phyloP scores from a whole-genome alignment of 37 sponge, comb jelly and placozoan species.

The Ianthella basta region DNA sequence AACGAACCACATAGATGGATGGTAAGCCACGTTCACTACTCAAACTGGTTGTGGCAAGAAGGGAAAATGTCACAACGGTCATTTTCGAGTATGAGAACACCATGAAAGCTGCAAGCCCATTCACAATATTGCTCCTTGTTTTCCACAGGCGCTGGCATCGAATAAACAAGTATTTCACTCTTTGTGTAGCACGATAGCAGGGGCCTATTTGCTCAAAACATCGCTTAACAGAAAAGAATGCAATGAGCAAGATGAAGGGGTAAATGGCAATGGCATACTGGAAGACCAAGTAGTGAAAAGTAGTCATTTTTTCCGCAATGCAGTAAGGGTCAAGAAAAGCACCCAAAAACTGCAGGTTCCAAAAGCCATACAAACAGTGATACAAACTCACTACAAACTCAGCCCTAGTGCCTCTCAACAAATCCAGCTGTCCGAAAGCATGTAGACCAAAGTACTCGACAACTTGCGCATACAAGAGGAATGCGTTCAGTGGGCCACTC shows the following conservation, averaged over 20 bases:
- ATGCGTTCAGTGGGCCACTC: slow-evolving; percentile 49
- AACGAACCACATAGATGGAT: slow-evolving; percentile 19
- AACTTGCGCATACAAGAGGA: slow-evolving; percentile 61
- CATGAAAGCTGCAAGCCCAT: slow-evolving; percentile 67
- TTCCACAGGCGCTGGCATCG: slow-evolving; percentile 32
- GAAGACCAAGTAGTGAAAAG: slow-evolving; percentile 20
- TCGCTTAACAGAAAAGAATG: neutral
- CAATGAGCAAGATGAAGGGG: slow-evolving; percentile 25
- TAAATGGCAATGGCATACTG: slow-evolving; percentile 24
- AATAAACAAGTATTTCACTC: slow-evolving; percentile 7
- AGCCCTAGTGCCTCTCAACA: neutral
- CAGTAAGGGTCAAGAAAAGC: slow-evolving; percentile 34
- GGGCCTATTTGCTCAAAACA: neutral
- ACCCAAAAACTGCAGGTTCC: slow-evolving; percentile 67
- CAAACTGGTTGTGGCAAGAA: slow-evolving; percentile 49
- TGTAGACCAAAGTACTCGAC: slow-evolving; percentile 19
- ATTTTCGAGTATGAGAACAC: slow-evolving; percentile 75
- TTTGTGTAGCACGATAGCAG: neutral
- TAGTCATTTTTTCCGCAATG: slow-evolving; percentile 2
- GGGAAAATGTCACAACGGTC: slow-evolving; percentile 47
- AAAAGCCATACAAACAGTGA: slow-evolving; percentile 47
- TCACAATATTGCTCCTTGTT: slow-evolving; percentile 21
- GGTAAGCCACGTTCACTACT: neutral
- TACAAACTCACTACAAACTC: neutral
- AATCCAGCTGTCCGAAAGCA: slow-evolving; percentile 20